Base-by-base conservation (phyloP, 2,113 vertebrate genomes). In the Dicrurus megarhynchus region DNA sequence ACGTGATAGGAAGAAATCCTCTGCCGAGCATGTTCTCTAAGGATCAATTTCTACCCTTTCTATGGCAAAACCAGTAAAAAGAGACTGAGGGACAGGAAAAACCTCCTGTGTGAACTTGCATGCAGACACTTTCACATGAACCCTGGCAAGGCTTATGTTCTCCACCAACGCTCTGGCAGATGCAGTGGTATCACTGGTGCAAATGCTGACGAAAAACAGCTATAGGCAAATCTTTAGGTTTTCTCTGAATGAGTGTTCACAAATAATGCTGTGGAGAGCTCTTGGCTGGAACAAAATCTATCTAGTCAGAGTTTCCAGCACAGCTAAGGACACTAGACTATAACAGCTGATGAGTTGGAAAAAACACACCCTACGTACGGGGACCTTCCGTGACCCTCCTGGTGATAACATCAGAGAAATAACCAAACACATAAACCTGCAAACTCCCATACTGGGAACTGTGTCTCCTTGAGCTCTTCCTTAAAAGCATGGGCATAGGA, bases 261-360 rank as follows among this genome's bases (percentile, higher is more conserved):
- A 82, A 79, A 79, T 9, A 49, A 57, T 15, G 49, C 59, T 94
- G 93, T 80, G 75, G 77, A 57, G 84, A 89, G 71, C 67, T 88
- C 63, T 94, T 63, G 84, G 24, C 59, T 74, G 75, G 55, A 96
- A 87, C 55, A 69, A 76, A 83, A 68, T 41, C 41, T 44, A 20
- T 46, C 39, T 69, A 73, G 70, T 96, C 96, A 95, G 83, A 95
- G 89, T 95, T 96, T 96, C 96, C 96, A 93, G 46, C 73, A 53
- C 37, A 86, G 56, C 35, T 86, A 57, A 67, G 55, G 84, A 70
- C 65, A 41, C 19, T 49, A 81, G 50, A 55, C 19, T 67, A 73
- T 65, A 88, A 22, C 52, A 61, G 64, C 65, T 75, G 64, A 74
- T 78, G 84, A 89, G 53, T 2, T 84, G 90, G 90, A 68, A 92